phyloP scores from a whole-genome alignment of 2,113 vertebrate genomes.

The Neolamprologus variostigma region DNA sequence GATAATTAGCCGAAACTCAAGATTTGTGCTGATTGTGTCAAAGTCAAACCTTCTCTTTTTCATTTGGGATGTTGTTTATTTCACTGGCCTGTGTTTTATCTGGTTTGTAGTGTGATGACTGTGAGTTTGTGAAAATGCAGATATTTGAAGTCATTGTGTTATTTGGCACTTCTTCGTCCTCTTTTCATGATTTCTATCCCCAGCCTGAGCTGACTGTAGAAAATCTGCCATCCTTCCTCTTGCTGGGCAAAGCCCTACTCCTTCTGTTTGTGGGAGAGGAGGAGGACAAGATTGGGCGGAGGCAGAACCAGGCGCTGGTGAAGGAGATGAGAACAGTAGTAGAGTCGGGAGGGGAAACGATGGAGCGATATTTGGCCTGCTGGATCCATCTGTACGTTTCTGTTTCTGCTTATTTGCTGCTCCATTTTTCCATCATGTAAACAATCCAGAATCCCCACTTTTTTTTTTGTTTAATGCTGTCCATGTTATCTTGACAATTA shows the following conservation, averaged over 20 bases:
- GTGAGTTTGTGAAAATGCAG: background rate
- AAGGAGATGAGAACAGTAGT: conserved; percentile 66
- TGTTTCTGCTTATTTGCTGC: background rate
- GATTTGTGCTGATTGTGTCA: background rate
- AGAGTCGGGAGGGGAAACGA: conserved; percentile 24
- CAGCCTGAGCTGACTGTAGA: conserved; percentile 90
- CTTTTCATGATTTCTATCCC: background rate
- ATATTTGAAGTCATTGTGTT: background rate
- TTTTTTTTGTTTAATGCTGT: background rate
- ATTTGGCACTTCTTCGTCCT: background rate
- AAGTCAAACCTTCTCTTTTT: background rate
- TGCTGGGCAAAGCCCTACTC: conserved; percentile 76
- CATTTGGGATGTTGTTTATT: background rate
- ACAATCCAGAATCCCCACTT: background rate
- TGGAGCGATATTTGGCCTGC: conserved; percentile 68
- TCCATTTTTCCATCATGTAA: background rate
- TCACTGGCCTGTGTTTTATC: background rate
- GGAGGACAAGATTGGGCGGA: conserved; percentile 41
- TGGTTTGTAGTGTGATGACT: background rate
- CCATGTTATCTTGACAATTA: background rate
- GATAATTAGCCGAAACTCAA: background rate
- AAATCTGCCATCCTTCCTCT: conserved; percentile 78
- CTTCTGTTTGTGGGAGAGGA: conserved; percentile 80
- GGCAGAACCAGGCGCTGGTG: conserved; percentile 53
- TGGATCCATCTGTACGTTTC: conserved; percentile 85